Percentiles rank a stretch among this genome's conserved stretches.
These are phyloP conservation scores for Daubentonia madagascariensis DNA, from an alignment of 2,113 vertebrate species.

Conservation along the genomic window DNA sequence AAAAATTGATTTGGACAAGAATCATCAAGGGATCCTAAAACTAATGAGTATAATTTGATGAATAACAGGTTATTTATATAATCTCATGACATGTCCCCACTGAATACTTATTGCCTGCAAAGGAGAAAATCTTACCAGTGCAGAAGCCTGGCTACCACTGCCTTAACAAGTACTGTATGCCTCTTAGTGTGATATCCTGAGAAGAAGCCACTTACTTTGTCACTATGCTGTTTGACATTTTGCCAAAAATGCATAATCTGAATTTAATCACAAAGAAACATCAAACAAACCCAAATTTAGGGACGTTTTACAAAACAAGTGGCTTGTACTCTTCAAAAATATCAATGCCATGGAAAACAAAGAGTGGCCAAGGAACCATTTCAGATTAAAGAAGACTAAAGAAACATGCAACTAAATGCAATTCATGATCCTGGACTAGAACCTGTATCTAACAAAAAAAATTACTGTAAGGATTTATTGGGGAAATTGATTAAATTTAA, in stretches of 20 bases:
- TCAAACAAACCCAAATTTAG: background rate
- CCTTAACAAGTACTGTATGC: background rate
- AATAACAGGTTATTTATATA: background rate
- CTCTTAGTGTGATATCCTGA: background rate
- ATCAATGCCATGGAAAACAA: background rate
- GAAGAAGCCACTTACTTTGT: background rate
- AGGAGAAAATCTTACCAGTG: background rate
- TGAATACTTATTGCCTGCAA: background rate
- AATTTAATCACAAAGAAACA: background rate
- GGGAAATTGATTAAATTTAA: background rate
- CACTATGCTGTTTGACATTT: background rate
- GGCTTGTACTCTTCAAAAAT: background rate
- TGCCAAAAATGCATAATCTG: background rate
- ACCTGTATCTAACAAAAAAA: background rate
- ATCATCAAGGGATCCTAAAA: background rate
- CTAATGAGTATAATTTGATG: background rate
- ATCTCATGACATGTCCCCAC: background rate
- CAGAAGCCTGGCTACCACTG: background rate
- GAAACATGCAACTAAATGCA: background rate
- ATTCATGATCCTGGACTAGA: background rate
- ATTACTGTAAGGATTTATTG: background rate
- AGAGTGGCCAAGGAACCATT: background rate
- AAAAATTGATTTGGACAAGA: background rate
- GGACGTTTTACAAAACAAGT: background rate
- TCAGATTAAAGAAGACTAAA: background rate